phyloP scores from a whole-genome alignment of 2,888 invertebrate species.

The Balanococcus diminutus region DNA sequence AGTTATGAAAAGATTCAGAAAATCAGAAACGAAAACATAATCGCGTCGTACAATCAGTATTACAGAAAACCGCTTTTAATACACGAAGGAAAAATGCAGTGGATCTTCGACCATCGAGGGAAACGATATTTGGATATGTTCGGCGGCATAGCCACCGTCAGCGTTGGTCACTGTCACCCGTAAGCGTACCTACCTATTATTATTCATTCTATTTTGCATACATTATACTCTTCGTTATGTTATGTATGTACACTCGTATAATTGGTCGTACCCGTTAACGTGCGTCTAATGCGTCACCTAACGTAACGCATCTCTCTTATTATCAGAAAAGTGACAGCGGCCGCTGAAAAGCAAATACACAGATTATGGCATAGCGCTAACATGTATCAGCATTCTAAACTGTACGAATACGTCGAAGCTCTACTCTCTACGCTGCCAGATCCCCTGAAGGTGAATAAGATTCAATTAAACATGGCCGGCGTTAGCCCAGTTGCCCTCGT shows the following conservation, averaged over 20 bases:
- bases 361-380: conserved; percentile 91
- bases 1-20: conserved; percentile 67
- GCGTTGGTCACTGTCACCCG: conserved; percentile 98
- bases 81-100: conserved; percentile 88
- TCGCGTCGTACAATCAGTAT: conserved; percentile 73
- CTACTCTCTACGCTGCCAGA: conserved; percentile 81
- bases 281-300: too few relatives aligned
- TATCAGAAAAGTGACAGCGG: conserved; percentile 81
- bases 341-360: conserved; percentile 77
- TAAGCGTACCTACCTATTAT: conserved; percentile 66
- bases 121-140: conserved; percentile 92
- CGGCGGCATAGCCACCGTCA: conserved; percentile 95
- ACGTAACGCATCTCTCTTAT: too few relatives aligned
- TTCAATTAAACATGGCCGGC: too few relatives aligned
- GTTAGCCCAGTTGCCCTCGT: too few relatives aligned
- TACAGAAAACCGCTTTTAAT: conserved; percentile 85
- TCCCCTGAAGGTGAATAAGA: conserved; percentile 73
- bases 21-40: conserved; percentile 70
- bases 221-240: not conserved
- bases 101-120: conserved; percentile 86
- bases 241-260: not conserved
- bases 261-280: too few relatives aligned
- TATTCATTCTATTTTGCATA: not conserved
- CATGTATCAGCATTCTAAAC: conserved; percentile 86
- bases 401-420: conserved; percentile 88